Evolutionary conservation across 2,113 vertebrate genomes (phyloP).

Genomic region (Perca schrenkii): DNA sequence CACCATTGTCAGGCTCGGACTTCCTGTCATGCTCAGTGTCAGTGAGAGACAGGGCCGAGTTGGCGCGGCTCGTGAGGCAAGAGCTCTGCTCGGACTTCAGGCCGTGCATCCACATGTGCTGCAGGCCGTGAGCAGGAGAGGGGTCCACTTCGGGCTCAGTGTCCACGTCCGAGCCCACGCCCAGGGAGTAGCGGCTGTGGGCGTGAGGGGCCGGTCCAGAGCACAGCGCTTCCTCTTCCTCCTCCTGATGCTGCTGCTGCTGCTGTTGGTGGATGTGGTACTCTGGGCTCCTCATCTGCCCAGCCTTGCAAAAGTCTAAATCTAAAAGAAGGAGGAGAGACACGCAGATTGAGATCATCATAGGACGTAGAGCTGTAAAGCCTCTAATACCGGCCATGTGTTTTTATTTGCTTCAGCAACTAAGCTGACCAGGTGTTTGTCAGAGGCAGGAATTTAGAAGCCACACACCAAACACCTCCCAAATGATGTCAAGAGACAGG

Average conservation of each 20-base stretch:
- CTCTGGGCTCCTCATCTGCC: constrained; percentile 90
- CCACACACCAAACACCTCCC: constrained; percentile 43
- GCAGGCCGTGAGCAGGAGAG: constrained; percentile 90
- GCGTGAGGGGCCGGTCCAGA: constrained; percentile 70
- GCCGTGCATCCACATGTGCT: constrained; percentile 95
- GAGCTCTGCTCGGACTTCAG: constrained; percentile 96
- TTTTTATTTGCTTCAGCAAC: constrained; percentile 55
- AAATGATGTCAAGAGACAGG: constrained; percentile 62
- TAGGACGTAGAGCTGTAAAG: constrained; percentile 24
- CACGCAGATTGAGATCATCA: constrained; percentile 34
- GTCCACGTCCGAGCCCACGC: constrained; percentile 91
- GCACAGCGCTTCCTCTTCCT: constrained; percentile 84
- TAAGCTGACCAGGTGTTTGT: constrained; percentile 70
- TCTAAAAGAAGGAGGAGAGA: constrained; percentile 78
- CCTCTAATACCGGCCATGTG: constrained; percentile 37
- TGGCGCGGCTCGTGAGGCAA: constrained; percentile 95
- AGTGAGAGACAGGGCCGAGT: constrained; percentile 94
- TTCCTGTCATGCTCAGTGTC: constrained; percentile 98
- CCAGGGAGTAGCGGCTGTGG: constrained; percentile 89
- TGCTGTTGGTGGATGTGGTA: constrained; percentile 84
- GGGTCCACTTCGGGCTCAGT: constrained; percentile 92
- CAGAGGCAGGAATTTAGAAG: constrained; percentile 46
- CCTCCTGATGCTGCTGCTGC: constrained; percentile 73
- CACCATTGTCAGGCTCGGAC: constrained; percentile 96
- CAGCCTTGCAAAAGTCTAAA: constrained; percentile 92